phyloP scores from a whole-genome alignment of 2,888 invertebrate species.

The Parelbella ahira region DNA sequence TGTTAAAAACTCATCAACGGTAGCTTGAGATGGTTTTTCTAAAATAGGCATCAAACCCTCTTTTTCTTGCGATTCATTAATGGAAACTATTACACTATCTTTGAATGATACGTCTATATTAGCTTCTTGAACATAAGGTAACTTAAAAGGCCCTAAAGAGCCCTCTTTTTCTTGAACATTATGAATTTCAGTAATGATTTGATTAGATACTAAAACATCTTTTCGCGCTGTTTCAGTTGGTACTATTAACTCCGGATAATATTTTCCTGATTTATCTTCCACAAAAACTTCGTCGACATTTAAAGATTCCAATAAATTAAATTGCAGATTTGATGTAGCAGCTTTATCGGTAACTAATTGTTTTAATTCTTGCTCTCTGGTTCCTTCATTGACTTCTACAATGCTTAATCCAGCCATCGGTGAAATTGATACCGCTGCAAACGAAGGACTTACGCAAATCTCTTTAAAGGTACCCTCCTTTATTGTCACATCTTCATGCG shows the following conservation, averaged over 20 bases:
- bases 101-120: conserved; percentile 80
- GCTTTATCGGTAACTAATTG: conserved; percentile 61
- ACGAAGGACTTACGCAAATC: conserved; percentile 65
- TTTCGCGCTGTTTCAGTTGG: conserved; percentile 87
- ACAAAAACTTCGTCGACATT: conserved; percentile 84
- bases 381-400: conserved; percentile 82
- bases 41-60: conserved; percentile 77
- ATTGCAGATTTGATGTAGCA: conserved; percentile 81
- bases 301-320: conserved; percentile 83
- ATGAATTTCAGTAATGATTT: conserved; percentile 83
- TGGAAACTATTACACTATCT: conserved; percentile 80
- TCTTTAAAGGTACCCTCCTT: conserved; percentile 81
- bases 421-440: conserved; percentile 79
- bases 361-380: conserved; percentile 80
- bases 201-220: conserved; percentile 83
- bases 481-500: conserved; percentile 81
- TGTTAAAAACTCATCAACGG: conserved; percentile 56
- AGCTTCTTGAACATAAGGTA: conserved; percentile 83
- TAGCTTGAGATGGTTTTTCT: conserved; percentile 47
- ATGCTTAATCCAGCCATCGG: conserved; percentile 84
- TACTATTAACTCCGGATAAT: conserved; percentile 88
- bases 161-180: conserved; percentile 86
- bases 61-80: conserved; percentile 82
- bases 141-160: conserved; percentile 75
- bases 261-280: conserved; percentile 87